A percentile compares a stretch with the other conserved stretches of the same genome.
These are phyloP conservation scores for Lordiphosa andalusiaca DNA, from an alignment of 2,888 invertebrate species.

Conservation along the genomic window DNA sequence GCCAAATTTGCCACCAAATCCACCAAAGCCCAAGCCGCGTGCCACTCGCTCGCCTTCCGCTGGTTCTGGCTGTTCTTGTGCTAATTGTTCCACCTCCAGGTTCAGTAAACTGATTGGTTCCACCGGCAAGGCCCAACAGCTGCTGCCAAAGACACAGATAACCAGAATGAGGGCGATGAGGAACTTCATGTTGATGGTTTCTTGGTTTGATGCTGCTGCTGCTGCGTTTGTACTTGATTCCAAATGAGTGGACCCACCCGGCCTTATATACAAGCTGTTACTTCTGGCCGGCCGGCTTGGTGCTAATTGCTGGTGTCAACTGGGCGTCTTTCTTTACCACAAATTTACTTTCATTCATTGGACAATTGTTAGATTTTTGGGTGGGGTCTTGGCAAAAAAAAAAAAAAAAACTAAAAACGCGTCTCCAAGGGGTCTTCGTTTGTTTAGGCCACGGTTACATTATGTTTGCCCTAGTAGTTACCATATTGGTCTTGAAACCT, in stretches of 20 bases:
- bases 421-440: conserved; percentile 16
- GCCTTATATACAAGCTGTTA: conserved; percentile 48
- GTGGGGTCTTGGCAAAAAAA: conserved; percentile 25
- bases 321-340: conserved; percentile 34
- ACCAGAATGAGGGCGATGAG: conserved; percentile 31
- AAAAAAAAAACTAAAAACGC: conserved; percentile 5
- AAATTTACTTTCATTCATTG: conserved; percentile 65
- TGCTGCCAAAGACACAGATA: conserved; percentile 24
- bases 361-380: conserved; percentile 30
- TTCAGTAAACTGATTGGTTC: conserved; percentile 61
- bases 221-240: conserved; percentile 44
- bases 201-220: conserved; percentile 21
- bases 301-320: conserved; percentile 61
- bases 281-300: conserved; percentile 33
- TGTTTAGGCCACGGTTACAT: conserved; percentile 51
- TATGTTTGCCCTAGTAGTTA: conserved; percentile 51
- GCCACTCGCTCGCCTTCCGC: conserved; percentile 42
- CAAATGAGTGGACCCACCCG: conserved; percentile 24
- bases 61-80: conserved; percentile 17
- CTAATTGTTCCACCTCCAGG: conserved; percentile 41
- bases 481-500: conserved; percentile 49
- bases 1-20: conserved; percentile 31
- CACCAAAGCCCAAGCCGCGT: conserved; percentile 51
- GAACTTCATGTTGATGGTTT: conserved; percentile 38
- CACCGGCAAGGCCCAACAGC: conserved; percentile 43